Evolutionary conservation across 2,113 vertebrate species (phyloP), one percentile per base, ranked within the genome.

Genomic region (Columba livia): DNA sequence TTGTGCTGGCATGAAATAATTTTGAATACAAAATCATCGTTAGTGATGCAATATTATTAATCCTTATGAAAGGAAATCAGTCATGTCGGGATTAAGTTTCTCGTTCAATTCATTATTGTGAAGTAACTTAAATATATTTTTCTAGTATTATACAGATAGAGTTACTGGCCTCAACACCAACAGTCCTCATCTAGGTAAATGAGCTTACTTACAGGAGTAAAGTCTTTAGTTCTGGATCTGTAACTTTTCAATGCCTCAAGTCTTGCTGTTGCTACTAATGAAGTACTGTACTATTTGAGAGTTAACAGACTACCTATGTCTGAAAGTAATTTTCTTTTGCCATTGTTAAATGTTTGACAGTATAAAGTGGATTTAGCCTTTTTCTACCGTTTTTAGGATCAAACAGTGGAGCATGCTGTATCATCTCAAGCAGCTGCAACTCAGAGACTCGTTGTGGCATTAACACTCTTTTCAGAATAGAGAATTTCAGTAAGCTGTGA

Each of bases 41-140:
- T 97, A 96, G 90, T 96, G 92, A 95, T 91, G 79, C 57, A 92
- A 93, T 66, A 89, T 91, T 94, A 83, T 95, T 96, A 94, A 73
- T 96, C 77, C 74, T 95, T 96, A 93, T 50, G 65, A 89, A 96
- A 97, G 86, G 80, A 97, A 95, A 93, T 88, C 34, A 90, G 36
- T 80, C 69, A 85, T 70, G 51, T 65, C 71, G n/a, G 62, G 57
- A 89, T 90, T 90, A 94, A 87, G 48, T 79, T 91, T 80, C 86
- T 92, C 92, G 51, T 21, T 94, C 51, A 78, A 57, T 79, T 90
- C 72, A 78, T 96, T 89, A 92, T 79, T 70, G 67, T 96, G 88
- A 92, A 87, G 79, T 79, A 88, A 89, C 84, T 85, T 90, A 57
- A 89, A 96, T 96, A 85, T 90, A 92, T 89, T 88, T 95, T 85